phyloP scores from a whole-genome alignment of 2,113 vertebrate genomes.

The Cairina moschata region DNA sequence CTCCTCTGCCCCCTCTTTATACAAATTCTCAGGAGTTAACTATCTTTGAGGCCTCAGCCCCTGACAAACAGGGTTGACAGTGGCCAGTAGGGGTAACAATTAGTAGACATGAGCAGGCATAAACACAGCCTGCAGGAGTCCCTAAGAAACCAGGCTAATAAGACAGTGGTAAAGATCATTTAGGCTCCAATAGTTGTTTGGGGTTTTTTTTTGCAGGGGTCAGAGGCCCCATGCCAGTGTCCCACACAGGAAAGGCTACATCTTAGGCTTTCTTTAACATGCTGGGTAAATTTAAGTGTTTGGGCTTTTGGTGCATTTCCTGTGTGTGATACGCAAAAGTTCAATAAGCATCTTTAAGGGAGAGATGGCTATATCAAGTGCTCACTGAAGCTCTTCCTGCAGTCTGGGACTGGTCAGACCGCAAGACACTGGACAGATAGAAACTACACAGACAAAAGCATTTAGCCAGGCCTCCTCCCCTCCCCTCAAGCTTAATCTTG shows the following conservation, averaged over 20 bases:
- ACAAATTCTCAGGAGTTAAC: accelerated
- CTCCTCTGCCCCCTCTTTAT: background rate
- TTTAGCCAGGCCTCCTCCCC: no score
- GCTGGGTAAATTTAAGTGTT: background rate
- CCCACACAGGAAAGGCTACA: background rate
- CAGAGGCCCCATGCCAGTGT: accelerated
- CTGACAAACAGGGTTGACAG: accelerated
- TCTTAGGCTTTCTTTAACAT: background rate
- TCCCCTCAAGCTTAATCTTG: background rate
- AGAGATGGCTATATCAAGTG: background rate
- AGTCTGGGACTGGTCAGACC: background rate
- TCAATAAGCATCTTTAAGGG: background rate
- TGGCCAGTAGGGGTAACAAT: background rate
- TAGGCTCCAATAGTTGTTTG: accelerated
- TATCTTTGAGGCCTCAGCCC: background rate
- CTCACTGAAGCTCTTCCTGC: background rate
- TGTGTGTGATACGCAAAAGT: background rate
- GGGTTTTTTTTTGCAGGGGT: background rate
- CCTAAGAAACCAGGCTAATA: accelerated
- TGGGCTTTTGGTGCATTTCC: background rate
- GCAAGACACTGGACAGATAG: background rate
- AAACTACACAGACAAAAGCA: background rate
- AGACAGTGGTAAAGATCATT: background rate
- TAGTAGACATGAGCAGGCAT: background rate
- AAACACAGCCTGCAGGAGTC: background rate